Percentiles rank a stretch among this genome's conserved stretches.
Evolutionary conservation across 1,140 invertebrate species (phyloP).

Genomic region (Brachionus koreanus): DNA sequence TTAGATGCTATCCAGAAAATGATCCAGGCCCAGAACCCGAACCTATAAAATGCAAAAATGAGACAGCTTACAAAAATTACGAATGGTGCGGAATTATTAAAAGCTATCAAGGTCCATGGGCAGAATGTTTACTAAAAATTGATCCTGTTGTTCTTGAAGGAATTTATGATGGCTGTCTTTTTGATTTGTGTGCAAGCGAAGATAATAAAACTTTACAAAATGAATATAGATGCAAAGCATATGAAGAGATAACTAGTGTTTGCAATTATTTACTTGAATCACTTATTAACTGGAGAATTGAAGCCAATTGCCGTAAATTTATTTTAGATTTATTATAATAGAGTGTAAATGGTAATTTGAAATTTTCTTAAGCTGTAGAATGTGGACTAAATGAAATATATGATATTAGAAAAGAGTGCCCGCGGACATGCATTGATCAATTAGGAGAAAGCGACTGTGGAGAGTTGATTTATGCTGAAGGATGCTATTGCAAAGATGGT

Average conservation of each 20-base stretch:
- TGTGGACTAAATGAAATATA: conserved; percentile 23
- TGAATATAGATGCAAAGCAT: conserved; percentile 8
- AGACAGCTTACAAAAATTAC: not conserved
- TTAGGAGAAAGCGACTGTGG: not conserved
- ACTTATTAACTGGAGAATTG: conserved; percentile 7
- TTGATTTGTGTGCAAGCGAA: conserved; percentile 35
- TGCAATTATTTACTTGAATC: not conserved
- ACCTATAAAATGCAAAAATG: not conserved
- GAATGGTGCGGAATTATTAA: conserved; percentile 32
- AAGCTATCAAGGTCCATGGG: not conserved
- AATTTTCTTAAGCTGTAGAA: not conserved
- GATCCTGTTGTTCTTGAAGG: not conserved
- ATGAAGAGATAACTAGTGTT: not conserved
- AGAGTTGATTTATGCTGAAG: not conserved
- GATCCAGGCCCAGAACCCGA: not conserved
- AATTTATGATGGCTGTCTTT: not conserved
- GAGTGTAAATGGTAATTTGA: no score
- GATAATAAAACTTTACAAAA: not conserved
- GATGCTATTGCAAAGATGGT: conserved; percentile 15
- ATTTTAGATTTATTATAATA: no score
- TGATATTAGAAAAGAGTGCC: not conserved
- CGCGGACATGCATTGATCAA: not conserved
- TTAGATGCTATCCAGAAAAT: not conserved
- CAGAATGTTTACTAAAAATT: not conserved
- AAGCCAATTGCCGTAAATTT: not conserved